A percentile compares a stretch with the other conserved stretches of the same genome.
These are phyloP conservation scores for Adelphocoris suturalis DNA, from an alignment of 2,888 invertebrate genomes.

Conservation along the genomic window DNA sequence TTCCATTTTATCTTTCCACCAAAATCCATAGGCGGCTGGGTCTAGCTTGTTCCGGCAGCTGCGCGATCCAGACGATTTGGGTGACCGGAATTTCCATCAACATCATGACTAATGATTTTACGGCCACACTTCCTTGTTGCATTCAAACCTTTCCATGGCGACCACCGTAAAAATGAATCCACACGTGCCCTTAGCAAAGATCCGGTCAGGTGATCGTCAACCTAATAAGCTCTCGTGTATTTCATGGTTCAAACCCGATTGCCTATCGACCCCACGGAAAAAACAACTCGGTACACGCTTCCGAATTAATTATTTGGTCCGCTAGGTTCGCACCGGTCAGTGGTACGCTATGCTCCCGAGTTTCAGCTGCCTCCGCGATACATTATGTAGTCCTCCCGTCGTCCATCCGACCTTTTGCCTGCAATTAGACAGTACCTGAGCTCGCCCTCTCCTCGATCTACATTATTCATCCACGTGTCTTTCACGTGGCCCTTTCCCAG, in stretches of 20 bases:
- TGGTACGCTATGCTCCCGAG: background rate
- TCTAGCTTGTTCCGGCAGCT: slow-evolving; percentile 43
- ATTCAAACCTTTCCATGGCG: slow-evolving; percentile 33
- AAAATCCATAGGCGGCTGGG: background rate
- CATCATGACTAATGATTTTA: slow-evolving; percentile 48
- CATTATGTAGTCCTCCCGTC: slow-evolving; percentile 57
- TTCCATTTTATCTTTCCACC: background rate
- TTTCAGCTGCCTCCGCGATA: slow-evolving; percentile 40
- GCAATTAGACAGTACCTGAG: slow-evolving; percentile 48
- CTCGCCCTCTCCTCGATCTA: slow-evolving; percentile 43
- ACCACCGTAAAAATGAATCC: slow-evolving; percentile 64
- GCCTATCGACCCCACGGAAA: slow-evolving; percentile 63
- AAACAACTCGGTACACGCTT: slow-evolving; percentile 30
- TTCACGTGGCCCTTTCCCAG: slow-evolving; percentile 63
- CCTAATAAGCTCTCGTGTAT: slow-evolving; percentile 61
- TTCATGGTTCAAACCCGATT: slow-evolving; percentile 72
- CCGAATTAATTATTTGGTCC: slow-evolving; percentile 71
- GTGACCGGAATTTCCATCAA: slow-evolving; percentile 51
- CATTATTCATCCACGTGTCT: slow-evolving; percentile 72
- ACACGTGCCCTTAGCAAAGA: slow-evolving; percentile 63
- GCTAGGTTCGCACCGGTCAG: slow-evolving; percentile 44
- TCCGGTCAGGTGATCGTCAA: slow-evolving; percentile 69
- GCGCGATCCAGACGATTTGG: background rate
- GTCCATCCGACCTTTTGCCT: slow-evolving; percentile 50
- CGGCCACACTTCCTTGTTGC: slow-evolving; percentile 49